phyloP scores from a whole-genome alignment of 2,113 vertebrate genomes.

The Australoheros scitulus region DNA sequence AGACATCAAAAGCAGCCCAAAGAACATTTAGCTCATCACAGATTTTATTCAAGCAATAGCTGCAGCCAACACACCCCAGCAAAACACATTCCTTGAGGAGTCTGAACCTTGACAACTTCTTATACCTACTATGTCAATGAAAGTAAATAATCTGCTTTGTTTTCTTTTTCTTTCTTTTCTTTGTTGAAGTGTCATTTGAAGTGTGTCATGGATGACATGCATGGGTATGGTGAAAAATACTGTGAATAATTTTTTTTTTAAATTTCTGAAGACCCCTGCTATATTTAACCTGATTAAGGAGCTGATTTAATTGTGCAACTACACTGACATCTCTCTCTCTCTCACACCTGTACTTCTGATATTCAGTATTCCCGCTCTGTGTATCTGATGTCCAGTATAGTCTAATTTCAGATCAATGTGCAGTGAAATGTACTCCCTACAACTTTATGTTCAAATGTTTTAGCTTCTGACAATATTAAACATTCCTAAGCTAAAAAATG shows the following conservation, averaged over 20 bases:
- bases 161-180: neutral
- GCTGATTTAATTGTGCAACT: constrained; percentile 9
- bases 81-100: neutral
- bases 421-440: constrained; percentile 60
- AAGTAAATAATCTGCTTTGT: constrained; percentile 10
- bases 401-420: constrained; percentile 56
- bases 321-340: constrained; percentile 2
- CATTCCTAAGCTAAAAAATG: constrained; percentile 53
- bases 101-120: constrained; percentile 31
- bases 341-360: constrained; percentile 35
- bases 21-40: constrained; percentile 2
- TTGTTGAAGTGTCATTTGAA: constrained; percentile 68
- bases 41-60: neutral
- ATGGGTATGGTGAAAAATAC: constrained; percentile 70
- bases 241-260: constrained; percentile 68
- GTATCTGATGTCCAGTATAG: constrained; percentile 42
- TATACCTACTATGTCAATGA: constrained; percentile 25
- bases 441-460: constrained; percentile 61
- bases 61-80: neutral
- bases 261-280: constrained; percentile 54
- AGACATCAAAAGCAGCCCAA: constrained; percentile 22
- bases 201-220: constrained; percentile 65
- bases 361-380: constrained; percentile 53
- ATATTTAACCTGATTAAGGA: constrained; percentile 48
- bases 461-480: constrained; percentile 67